These are phyloP conservation scores for Enteromius argenteus DNA, from an alignment of 2,797 vertebrate genomes.

Conservation along the genomic window DNA sequence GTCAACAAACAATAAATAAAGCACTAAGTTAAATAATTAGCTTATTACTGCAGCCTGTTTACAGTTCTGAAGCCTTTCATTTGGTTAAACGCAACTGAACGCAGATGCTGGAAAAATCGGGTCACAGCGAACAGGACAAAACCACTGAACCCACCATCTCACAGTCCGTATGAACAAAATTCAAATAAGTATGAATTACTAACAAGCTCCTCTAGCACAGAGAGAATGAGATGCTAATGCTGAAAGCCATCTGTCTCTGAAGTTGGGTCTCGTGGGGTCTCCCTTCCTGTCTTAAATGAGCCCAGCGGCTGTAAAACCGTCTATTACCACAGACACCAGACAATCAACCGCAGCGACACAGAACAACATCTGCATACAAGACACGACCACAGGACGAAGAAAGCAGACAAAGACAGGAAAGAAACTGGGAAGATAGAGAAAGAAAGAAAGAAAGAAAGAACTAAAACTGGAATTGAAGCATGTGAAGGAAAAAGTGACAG, in stretches of 20 bases:
- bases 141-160: background rate
- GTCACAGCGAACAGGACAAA: background rate
- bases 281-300: conserved; percentile 62
- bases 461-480: background rate
- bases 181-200: background rate
- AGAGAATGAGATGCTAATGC: background rate
- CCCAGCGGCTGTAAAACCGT: conserved; percentile 44
- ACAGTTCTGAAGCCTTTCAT: background rate
- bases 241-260: conserved; percentile 10
- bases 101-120: background rate
- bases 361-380: conserved; percentile 56
- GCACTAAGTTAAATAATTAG: background rate
- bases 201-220: background rate
- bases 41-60: background rate
- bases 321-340: conserved; percentile 20
- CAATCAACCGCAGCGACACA: conserved; percentile 45
- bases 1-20: background rate
- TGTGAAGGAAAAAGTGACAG: conserved; percentile 26
- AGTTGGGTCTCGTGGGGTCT: conserved; percentile 37
- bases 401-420: background rate
- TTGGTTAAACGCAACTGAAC: background rate
- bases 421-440: background rate
- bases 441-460: background rate
- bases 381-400: background rate
- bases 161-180: no score